Conservation (phyloP, 2,888 invertebrate species). For the Andrena minutula region DNA sequence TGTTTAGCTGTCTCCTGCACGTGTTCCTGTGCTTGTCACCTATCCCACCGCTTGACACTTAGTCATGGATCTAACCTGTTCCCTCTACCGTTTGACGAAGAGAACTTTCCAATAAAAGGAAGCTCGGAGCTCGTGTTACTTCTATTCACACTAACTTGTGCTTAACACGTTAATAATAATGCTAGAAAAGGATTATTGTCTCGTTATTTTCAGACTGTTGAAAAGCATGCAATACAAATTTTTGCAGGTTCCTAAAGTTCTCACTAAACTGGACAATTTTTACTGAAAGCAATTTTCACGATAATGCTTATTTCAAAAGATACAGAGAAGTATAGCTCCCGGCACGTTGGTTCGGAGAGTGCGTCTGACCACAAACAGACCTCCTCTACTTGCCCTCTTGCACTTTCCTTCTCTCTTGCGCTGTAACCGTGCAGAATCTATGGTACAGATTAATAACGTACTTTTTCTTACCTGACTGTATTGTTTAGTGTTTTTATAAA, state of each 20-base stretch:
- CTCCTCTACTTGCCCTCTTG: background rate
- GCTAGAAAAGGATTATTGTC: too few relatives aligned
- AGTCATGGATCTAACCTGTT: background rate
- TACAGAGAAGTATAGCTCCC: too few relatives aligned
- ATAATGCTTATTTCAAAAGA: too few relatives aligned
- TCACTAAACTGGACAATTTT: too few relatives aligned
- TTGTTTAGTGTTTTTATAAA: too few relatives aligned
- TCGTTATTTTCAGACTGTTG: too few relatives aligned
- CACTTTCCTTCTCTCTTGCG: background rate
- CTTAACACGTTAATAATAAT: background rate
- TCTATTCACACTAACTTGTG: background rate
- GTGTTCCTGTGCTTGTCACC: slow-evolving; percentile 40
- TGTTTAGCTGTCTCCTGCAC: slow-evolving; percentile 39
- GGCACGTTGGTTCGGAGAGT: too few relatives aligned
- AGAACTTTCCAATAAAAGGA: background rate
- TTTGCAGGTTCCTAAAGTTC: background rate
- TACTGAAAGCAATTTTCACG: too few relatives aligned
- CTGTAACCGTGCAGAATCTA: background rate
- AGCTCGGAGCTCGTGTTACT: background rate
- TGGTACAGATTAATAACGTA: too few relatives aligned
- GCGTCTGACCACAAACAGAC: background rate
- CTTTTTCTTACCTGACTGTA: too few relatives aligned
- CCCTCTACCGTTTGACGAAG: background rate
- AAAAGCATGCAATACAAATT: too few relatives aligned
- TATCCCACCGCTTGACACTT: slow-evolving; percentile 9